Evolutionary conservation across 2,113 vertebrate species (phyloP), one percentile per base, ranked within the genome.

Genomic region (Chionodraco myersi): DNA sequence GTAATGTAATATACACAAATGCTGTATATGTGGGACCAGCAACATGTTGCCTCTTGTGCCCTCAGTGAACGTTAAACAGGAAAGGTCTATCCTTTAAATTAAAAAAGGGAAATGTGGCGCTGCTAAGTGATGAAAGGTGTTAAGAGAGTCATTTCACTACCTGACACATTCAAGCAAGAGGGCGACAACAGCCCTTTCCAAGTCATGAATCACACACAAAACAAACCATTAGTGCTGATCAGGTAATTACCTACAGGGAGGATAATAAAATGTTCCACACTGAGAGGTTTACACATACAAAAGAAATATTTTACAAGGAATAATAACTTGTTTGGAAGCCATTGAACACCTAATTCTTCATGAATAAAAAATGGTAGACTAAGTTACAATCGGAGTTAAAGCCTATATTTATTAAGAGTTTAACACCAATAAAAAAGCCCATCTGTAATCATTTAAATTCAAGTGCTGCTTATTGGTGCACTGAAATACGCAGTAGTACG

Each of bases 141-240:
- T 18, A 57, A 70, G 21, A 62, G 72, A 79, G 73, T 66, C 53
- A 79, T 85, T 77, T 70, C 54, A 72, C 64, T 66, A 59, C 60
- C 67, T 77, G 81, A 72, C 64, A 75, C 70, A 68, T 57, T 80
- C 21, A 23, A 44, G 79, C 5, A 26, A 34, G n/a, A 58, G 15
- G 41, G 60, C 34, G 51, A 45, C 26, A 65, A 68, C 75, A 75
- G 65, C 23, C 49, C 2, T 67, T 52, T 82, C 16, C 54, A 67
- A 82, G 71, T 63, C 47, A 66, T 77, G 78, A 84, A 84, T 76
- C 68, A 79, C 57, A 69, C 53, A 68, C 67, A 61, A 79, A 84
- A 74, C 79, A 71, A 73, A 73, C 72, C 48, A 73, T 86, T 82
- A 77, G 41, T 26, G 12, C 15, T 69, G 77, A 64, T 63, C 81